phyloP scores from a whole-genome alignment of 1,140 invertebrate species.

The Uloborus diversus region DNA sequence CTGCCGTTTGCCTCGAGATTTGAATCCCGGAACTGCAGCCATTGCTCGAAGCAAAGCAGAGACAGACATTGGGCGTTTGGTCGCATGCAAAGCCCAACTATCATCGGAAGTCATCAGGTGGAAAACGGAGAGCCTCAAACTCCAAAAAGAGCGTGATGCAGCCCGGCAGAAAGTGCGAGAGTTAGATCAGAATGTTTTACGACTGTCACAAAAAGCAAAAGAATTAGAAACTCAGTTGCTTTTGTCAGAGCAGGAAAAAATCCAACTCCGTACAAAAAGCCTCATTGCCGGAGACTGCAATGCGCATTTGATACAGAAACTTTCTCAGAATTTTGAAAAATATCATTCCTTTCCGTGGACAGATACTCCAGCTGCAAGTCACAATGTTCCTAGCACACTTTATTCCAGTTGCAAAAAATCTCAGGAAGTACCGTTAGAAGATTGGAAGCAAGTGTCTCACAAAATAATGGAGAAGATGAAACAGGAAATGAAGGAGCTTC shows the following conservation, averaged over 20 bases:
- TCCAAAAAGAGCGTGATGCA: slow-evolving; percentile 29
- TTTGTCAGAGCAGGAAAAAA: slow-evolving; percentile 29
- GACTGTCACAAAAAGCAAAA: slow-evolving; percentile 11
- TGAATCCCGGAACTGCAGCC: background rate
- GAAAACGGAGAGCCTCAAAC: slow-evolving; percentile 29
- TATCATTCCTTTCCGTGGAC: slow-evolving; percentile 23
- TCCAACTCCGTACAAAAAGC: background rate
- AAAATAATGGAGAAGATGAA: slow-evolving; percentile 34
- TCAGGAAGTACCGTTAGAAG: background rate
- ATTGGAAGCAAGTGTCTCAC: slow-evolving; percentile 26
- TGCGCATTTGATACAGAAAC: background rate
- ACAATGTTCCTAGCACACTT: background rate
- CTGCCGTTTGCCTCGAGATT: background rate
- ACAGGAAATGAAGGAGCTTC: slow-evolving; percentile 35
- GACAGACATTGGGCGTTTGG: slow-evolving; percentile 6
- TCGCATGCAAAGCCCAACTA: slow-evolving; percentile 38
- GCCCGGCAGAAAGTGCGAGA: slow-evolving; percentile 9
- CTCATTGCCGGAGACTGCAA: background rate
- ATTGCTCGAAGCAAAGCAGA: background rate
- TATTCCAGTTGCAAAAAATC: background rate
- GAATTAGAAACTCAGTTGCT: slow-evolving; percentile 19
- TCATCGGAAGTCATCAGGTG: slow-evolving; percentile 44
- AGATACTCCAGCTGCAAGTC: background rate
- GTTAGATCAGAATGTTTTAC: background rate
- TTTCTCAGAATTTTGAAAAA: slow-evolving; percentile 1